Conservation (phyloP, 1,140 invertebrate species). For the Pseudomyrmex concolor region DNA sequence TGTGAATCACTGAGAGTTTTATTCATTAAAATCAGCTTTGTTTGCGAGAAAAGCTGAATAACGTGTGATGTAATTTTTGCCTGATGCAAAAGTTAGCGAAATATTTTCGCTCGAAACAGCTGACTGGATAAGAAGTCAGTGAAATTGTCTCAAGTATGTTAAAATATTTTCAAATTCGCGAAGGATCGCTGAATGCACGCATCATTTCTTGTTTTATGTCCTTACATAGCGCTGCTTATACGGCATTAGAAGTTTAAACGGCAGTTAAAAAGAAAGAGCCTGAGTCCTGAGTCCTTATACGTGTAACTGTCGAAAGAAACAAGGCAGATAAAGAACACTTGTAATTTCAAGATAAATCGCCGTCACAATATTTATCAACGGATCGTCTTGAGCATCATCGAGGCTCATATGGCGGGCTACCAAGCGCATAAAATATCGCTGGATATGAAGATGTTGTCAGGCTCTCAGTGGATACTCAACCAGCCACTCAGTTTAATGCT, state of each 20-base stretch:
- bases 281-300: background rate
- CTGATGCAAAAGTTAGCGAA: no score
- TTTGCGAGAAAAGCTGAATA: constrained; percentile 20
- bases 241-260: background rate
- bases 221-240: background rate
- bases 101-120: no score
- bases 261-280: background rate
- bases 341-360: constrained; percentile 21
- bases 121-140: background rate
- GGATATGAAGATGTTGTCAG: constrained; percentile 64
- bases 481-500: constrained; percentile 50
- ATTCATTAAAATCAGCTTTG: constrained; percentile 3
- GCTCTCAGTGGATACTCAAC: constrained; percentile 60
- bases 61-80: background rate
- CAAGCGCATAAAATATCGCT: constrained; percentile 42
- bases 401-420: constrained; percentile 7
- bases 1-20: constrained; percentile 12
- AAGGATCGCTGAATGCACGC: no score
- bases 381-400: constrained; percentile 44
- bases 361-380: constrained; percentile 52
- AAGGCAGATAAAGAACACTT: constrained; percentile 20
- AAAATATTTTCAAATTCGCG: constrained; percentile 3
- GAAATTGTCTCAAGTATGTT: constrained; percentile 17
- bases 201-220: background rate
- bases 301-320: background rate